Evolutionary conservation across 2,113 vertebrate species (phyloP).

Genomic region (Coturnix japonica): DNA sequence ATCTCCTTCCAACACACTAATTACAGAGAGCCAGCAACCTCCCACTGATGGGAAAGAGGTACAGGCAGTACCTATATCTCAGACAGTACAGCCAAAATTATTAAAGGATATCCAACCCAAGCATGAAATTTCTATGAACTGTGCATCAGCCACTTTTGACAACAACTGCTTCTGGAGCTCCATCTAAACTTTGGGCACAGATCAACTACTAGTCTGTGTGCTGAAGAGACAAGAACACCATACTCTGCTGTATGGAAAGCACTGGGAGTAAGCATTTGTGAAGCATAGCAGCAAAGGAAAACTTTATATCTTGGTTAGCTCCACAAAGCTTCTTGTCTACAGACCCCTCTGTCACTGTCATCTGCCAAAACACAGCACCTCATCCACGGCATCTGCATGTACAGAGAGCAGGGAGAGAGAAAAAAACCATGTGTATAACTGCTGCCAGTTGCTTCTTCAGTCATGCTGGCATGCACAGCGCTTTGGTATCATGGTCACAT

Average conservation of each 20-base stretch:
- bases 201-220: not conserved
- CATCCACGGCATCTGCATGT: rapidly evolving
- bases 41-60: not conserved
- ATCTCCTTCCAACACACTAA: rapidly evolving
- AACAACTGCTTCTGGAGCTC: not conserved
- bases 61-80: rapidly evolving
- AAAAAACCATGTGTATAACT: not conserved
- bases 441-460: not conserved
- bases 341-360: no score
- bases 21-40: not conserved
- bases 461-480: rapidly evolving
- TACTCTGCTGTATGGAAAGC: not conserved
- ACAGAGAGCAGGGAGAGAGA: not conserved
- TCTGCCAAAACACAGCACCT: not conserved
- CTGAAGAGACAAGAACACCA: not conserved
- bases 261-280: not conserved
- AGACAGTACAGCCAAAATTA: not conserved
- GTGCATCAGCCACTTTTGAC: not conserved
- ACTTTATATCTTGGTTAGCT: not conserved
- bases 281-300: not conserved
- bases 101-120: not conserved
- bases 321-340: rapidly evolving
- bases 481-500: not conserved
- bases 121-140: rapidly evolving
- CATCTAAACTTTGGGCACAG: not conserved